Conservation (phyloP, 1,140 invertebrate species). For the Nasonia longicornis region DNA sequence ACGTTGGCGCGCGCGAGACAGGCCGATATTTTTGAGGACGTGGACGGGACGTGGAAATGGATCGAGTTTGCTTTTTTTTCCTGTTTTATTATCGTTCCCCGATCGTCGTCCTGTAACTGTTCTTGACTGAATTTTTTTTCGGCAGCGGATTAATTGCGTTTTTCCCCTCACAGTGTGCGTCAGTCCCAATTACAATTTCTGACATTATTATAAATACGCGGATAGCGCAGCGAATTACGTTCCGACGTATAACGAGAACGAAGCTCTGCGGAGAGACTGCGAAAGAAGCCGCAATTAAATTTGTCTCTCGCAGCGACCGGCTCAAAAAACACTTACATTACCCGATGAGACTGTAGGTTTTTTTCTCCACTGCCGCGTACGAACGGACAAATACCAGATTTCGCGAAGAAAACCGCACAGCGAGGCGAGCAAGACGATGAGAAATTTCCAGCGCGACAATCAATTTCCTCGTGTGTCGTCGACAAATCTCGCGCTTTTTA, state of each 20-base stretch:
- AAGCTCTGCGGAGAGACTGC: not conserved
- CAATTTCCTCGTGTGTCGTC: not conserved
- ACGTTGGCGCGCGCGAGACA: not conserved
- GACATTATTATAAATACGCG: too few species aligned
- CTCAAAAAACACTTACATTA: not conserved
- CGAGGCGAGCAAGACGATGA: not conserved
- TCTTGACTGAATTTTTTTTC: not conserved
- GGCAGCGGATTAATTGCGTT: too few species aligned
- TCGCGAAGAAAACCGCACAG: conserved; percentile 2
- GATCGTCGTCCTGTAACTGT: not conserved
- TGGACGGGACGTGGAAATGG: conserved; percentile 15
- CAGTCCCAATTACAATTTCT: too few species aligned
- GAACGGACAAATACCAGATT: not conserved
- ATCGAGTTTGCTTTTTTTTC: not conserved
- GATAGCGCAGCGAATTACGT: not conserved
- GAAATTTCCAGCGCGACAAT: conserved; percentile 28
- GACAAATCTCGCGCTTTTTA: conserved; percentile 26
- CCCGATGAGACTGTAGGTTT: not conserved
- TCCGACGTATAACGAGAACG: not conserved
- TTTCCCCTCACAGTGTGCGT: not conserved
- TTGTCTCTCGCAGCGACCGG: not conserved
- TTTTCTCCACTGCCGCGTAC: not conserved
- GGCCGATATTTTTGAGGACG: conserved; percentile 14
- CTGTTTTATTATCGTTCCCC: not conserved
- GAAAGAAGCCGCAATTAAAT: not conserved